Evolutionary conservation across 2,113 vertebrate genomes (phyloP), one percentile per base, ranked within the genome.

Genomic region (Cricetomys ansorgei): DNA sequence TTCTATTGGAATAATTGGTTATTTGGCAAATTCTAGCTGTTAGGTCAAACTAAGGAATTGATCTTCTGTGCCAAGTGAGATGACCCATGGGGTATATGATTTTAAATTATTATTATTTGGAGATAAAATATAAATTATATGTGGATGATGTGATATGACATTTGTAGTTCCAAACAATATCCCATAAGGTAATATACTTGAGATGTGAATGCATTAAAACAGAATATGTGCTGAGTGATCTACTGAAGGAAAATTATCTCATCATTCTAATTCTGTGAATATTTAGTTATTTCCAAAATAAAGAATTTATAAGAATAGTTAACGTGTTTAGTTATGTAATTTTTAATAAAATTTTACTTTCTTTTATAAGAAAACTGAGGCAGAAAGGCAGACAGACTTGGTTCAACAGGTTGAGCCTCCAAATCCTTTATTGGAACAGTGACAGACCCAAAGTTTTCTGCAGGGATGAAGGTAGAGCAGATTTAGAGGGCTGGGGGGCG

Each of bases 271-370:
- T 92, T 91, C 64, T 79, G 69, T 92, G n/a, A 83, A 62, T 76
- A 89, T 62, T 81, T 4, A 89, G 77, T 29, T 19, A 37, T 81
- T 40, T 57, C 29, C 25, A 65, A 57, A 89, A 72, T 70, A 87
- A 62, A 90, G 2, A 67, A 11, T 67, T 27, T 45, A n/a, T 85
- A 65, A 23, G 62, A 89, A 57, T 0, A 94, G 53, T 31, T 94
- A 48, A 69, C 57, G 1, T 55, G 75, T 70, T 76, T 76, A 85
- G 43, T 62, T 73, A 76, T 64, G 29, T 87, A 69, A 80, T 21
- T 73, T 94, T 86, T 59, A 94, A 57, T 50, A 80, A 79, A n/a
- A 70, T 29, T 65, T 80, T 84, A 43, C 50, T 95, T 93, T 86
- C n/a, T 83, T 4, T 83, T 83, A 4, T 43, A 62, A 43, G n/a